Base-by-base conservation (phyloP, 1,140 invertebrate genomes). In the Drosophila nebulosa region DNA sequence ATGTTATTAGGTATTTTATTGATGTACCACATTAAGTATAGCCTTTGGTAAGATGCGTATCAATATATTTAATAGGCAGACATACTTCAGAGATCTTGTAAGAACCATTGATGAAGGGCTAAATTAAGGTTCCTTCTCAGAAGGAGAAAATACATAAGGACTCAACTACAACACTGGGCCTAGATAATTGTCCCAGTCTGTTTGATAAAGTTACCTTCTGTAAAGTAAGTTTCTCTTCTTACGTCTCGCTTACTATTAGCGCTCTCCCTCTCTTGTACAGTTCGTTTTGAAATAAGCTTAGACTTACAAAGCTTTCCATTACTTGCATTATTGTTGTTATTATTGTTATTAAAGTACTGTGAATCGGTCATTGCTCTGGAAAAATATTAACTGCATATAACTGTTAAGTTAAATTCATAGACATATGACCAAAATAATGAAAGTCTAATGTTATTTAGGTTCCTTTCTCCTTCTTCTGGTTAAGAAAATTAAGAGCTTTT, bases 401-500 rank as follows among this genome's bases (percentile, higher is more conserved):
- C 39, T 46, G 39, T 46, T 46, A 46, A 21, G 39, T 46, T 1
- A 1, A 32, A 10, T 46, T 46, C 9, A 21, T n/a, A n/a, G n/a
- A n/a, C n/a, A n/a, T 12, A 12, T 46, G 39, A 46, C 39, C 16
- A 46, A 21, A 46, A 46, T 16, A 46, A 46, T 46, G 39, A 46
- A 46, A 46, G 39, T 46, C 39, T 21, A 30, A 55, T 55, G 32
- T 55, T 30, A 22, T 30, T 55, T 9, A 27, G 27, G 14, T 55
- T 55, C 27, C 52, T 55, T 18, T 32, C 26, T 26, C 22, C 22
- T 46, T 46, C 39, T 46, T 46, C 39, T 46, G 39, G 36, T 36
- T 42, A 52, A 64, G 30, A 67, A 62, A 71, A 74, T 62, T 71
- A 71, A 62, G 58, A 56, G 51, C 18, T 73, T 64, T 35, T 50